These are phyloP conservation scores for Pheosia gnoma DNA, from an alignment of 2,888 invertebrate genomes.

Conservation along the genomic window DNA sequence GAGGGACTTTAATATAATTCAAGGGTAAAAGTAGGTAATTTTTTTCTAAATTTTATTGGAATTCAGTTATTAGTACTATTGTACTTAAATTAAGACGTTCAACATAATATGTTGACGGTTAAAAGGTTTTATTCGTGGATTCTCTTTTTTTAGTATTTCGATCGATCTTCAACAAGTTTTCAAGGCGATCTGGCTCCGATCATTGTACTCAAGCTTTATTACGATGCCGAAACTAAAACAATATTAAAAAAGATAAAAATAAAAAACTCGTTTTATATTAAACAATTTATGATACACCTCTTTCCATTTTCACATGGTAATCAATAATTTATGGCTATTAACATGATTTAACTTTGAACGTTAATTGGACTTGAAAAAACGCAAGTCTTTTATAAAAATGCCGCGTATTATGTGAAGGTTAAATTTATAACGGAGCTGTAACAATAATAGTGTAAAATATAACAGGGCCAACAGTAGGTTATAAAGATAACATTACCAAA, in stretches of 20 bases:
- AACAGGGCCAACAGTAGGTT: no score
- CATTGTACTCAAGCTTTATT: slow-evolving; percentile 73
- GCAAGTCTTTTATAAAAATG: no score
- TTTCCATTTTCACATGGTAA: slow-evolving; percentile 32
- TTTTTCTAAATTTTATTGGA: no score
- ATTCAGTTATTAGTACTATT: neutral
- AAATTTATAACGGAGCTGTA: no score
- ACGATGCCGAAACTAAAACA: slow-evolving; percentile 48
- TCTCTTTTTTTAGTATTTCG: slow-evolving; percentile 46
- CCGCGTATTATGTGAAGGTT: no score
- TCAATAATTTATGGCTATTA: slow-evolving; percentile 28
- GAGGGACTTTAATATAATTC: neutral
- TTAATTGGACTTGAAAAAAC: no score
- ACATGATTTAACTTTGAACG: no score
- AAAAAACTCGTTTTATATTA: slow-evolving; percentile 46
- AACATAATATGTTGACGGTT: neutral
- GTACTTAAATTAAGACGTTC: neutral
- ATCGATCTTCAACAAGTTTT: slow-evolving; percentile 58
- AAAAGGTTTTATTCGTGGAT: neutral
- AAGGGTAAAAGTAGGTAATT: no score
- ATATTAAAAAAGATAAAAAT: slow-evolving; percentile 40
- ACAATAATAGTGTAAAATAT: no score
- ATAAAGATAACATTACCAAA: no score
- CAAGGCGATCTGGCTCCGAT: slow-evolving; percentile 75
- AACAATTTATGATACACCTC: slow-evolving; percentile 31